These are phyloP conservation scores for Vespertilio murinus DNA, from an alignment of 2,797 vertebrate species.

Conservation along the genomic window DNA sequence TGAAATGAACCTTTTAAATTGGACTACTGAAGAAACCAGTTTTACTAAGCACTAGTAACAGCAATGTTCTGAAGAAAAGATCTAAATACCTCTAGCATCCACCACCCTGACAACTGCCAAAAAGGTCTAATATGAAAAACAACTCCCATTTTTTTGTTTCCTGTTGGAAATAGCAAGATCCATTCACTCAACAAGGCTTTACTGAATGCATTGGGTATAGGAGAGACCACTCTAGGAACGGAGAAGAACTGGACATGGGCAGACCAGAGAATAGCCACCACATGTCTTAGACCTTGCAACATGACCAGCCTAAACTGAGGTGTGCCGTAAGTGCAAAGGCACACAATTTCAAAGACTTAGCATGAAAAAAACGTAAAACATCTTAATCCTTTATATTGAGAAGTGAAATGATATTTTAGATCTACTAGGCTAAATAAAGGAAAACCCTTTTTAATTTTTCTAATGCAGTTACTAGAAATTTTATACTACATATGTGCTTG, in stretches of 20 bases:
- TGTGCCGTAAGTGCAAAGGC: not conserved
- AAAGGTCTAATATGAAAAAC: not conserved
- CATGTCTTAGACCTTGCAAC: not conserved
- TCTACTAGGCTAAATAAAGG: not conserved
- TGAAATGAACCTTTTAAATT: not conserved
- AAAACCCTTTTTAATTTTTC: not conserved
- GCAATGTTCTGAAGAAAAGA: not conserved
- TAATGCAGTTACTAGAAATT: not conserved
- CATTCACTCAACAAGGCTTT: not conserved
- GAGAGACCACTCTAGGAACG: not conserved
- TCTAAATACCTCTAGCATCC: not conserved
- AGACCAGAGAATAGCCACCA: too few relatives aligned
- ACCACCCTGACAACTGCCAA: not conserved
- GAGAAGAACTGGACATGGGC: not conserved
- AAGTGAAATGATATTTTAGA: not conserved
- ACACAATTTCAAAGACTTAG: not conserved
- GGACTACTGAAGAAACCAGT: not conserved
- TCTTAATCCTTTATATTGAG: not conserved
- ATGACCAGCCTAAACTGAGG: not conserved
- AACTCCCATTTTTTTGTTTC: not conserved
- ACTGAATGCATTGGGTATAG: not conserved
- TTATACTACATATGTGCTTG: not conserved
- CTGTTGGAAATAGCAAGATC: not conserved
- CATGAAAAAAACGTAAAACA: not conserved
- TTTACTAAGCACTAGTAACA: conserved; percentile 6